These are phyloP conservation scores for Littorina saxatilis DNA, from an alignment of 1,140 invertebrate species.

Conservation along the genomic window DNA sequence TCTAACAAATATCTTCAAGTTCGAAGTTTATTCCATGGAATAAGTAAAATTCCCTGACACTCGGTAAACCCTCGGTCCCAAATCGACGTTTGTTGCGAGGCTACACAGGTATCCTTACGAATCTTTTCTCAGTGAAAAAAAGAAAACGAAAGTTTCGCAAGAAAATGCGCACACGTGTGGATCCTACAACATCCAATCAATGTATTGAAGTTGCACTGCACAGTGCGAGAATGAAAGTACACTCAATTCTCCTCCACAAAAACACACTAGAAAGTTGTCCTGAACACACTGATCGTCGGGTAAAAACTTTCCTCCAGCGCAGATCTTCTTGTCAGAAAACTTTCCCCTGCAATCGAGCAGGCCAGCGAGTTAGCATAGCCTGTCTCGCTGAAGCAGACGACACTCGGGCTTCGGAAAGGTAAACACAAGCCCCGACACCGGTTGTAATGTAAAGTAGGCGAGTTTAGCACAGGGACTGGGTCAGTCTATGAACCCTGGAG, in stretches of 20 bases:
- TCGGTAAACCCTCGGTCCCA: neutral
- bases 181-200: no score
- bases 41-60: neutral
- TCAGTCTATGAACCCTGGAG: neutral
- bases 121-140: no score
- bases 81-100: no score
- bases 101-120: no score
- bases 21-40: neutral
- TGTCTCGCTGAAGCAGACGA: neutral
- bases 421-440: neutral
- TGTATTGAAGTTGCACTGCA: no score
- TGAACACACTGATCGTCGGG: no score
- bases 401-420: neutral
- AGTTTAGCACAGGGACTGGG: neutral
- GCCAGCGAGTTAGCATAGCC: neutral
- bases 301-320: neutral
- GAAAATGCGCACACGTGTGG: no score
- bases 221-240: no score
- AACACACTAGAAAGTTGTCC: no score
- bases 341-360: neutral
- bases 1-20: no score
- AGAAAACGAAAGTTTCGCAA: no score
- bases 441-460: slow-evolving; percentile 4
- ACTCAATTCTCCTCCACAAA: no score
- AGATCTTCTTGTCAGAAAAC: neutral